phyloP scores from a whole-genome alignment of 2,888 invertebrate species.

The Blera fallax region DNA sequence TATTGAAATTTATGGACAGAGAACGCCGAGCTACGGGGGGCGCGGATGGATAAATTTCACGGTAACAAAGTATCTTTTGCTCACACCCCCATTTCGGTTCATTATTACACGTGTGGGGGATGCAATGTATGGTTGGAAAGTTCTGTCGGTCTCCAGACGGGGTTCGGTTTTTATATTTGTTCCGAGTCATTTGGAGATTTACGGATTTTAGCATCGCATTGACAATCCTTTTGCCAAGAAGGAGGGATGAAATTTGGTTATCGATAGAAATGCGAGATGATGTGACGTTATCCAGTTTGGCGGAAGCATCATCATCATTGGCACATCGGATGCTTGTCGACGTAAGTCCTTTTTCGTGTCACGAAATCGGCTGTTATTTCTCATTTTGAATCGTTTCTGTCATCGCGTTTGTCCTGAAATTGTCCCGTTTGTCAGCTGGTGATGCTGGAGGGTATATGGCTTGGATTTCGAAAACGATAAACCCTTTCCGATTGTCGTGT shows the following conservation, averaged over 20 bases:
- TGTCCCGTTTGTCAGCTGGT: slow-evolving; percentile 65
- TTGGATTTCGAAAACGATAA: slow-evolving; percentile 47
- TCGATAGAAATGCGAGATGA: slow-evolving; percentile 64
- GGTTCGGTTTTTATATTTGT: slow-evolving; percentile 39
- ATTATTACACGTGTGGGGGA: slow-evolving; percentile 61
- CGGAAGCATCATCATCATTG: slow-evolving; percentile 43
- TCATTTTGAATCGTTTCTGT: slow-evolving; percentile 71
- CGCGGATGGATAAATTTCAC: slow-evolving; percentile 15
- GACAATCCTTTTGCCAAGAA: slow-evolving; percentile 39
- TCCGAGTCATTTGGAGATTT: slow-evolving; percentile 68
- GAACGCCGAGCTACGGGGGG: neutral
- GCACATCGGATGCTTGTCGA: slow-evolving; percentile 29
- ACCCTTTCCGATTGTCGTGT: slow-evolving; percentile 56
- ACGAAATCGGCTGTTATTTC: slow-evolving; percentile 70
- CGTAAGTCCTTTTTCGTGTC: slow-evolving; percentile 72
- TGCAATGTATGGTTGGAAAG: neutral
- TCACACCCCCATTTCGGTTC: slow-evolving; percentile 28
- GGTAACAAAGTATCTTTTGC: slow-evolving; percentile 55
- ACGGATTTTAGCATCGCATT: slow-evolving; percentile 36
- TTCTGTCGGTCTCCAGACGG: slow-evolving; percentile 2
- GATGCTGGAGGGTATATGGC: neutral
- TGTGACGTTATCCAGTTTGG: slow-evolving; percentile 52
- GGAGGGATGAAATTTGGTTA: slow-evolving; percentile 50
- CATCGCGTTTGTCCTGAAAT: slow-evolving; percentile 59
- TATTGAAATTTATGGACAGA: slow-evolving; percentile 70